phyloP scores from a whole-genome alignment of 2,888 invertebrate genomes.

The Ophion obscuratus region DNA sequence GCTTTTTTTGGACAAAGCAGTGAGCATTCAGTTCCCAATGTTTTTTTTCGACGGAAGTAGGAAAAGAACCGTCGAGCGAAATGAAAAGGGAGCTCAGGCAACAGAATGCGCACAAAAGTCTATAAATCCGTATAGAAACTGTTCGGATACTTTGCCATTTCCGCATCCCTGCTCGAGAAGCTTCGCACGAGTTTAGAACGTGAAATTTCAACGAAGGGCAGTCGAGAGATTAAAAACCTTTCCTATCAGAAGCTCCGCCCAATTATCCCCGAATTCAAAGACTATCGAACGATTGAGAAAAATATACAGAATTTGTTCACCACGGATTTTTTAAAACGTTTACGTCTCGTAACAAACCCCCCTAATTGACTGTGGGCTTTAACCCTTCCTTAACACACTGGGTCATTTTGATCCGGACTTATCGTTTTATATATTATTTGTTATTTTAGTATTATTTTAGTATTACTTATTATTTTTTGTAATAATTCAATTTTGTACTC shows the following conservation, averaged over 20 bases:
- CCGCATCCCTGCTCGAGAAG: not conserved
- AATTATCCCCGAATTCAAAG: not conserved
- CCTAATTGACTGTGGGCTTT: no score
- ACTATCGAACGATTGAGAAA: not conserved
- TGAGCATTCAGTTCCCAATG: not conserved
- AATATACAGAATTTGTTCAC: not conserved
- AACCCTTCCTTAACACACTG: no score
- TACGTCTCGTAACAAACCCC: not conserved
- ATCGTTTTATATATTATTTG: no score
- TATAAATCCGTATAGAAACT: not conserved
- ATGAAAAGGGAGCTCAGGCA: slow-evolving; percentile 12
- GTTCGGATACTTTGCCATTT: slow-evolving; percentile 16
- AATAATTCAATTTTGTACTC: no score
- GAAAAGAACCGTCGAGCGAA: not conserved
- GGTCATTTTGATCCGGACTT: no score
- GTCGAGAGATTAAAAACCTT: not conserved
- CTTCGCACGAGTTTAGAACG: not conserved
- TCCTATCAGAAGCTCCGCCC: not conserved
- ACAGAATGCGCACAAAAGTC: slow-evolving; percentile 2
- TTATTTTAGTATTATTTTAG: no score
- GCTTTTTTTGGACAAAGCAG: not conserved
- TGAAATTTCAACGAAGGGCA: not conserved
- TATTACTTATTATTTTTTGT: no score
- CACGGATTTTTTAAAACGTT: not conserved
- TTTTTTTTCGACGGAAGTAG: not conserved